These are phyloP conservation scores for Catocala nupta DNA, from an alignment of 2,888 invertebrate species.

Conservation along the genomic window DNA sequence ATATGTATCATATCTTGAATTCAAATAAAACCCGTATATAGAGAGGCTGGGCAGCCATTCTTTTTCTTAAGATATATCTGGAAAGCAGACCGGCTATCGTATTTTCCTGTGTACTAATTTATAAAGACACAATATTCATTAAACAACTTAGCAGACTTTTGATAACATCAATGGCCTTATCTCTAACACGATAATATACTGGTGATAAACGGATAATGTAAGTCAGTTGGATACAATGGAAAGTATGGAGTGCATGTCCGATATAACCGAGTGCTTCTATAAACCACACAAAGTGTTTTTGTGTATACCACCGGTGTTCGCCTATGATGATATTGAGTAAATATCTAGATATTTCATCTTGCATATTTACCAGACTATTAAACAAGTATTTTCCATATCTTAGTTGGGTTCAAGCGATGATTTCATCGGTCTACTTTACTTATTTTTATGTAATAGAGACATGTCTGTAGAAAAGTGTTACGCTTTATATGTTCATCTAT, in stretches of 20 bases:
- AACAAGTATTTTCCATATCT: neutral
- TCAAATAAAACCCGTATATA: too few relatives aligned
- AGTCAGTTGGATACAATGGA: conserved; percentile 39
- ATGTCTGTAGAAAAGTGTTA: too few relatives aligned
- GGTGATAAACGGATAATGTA: conserved; percentile 38
- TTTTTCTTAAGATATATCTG: too few relatives aligned
- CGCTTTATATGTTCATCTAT: too few relatives aligned
- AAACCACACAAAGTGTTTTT: conserved; percentile 68
- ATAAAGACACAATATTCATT: conserved; percentile 16
- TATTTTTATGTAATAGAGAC: too few relatives aligned
- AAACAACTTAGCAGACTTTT: conserved; percentile 23
- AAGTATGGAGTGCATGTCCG: conserved; percentile 72
- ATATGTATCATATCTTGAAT: too few relatives aligned
- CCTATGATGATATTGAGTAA: conserved; percentile 69
- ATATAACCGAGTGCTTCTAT: conserved; percentile 67
- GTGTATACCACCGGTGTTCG: conserved; percentile 61
- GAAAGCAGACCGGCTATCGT: too few relatives aligned
- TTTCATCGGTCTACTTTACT: too few relatives aligned
- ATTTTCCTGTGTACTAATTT: too few relatives aligned
- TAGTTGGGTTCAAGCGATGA: neutral
- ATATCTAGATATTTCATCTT: conserved; percentile 44
- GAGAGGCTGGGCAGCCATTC: too few relatives aligned
- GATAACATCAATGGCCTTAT: conserved; percentile 51
- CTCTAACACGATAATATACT: conserved; percentile 46
- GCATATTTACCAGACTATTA: neutral